A percentile compares a stretch with the other conserved stretches of the same genome.
Evolutionary conservation across 2,888 invertebrate genomes (phyloP).

Genomic region (Oscheius sp.): DNA sequence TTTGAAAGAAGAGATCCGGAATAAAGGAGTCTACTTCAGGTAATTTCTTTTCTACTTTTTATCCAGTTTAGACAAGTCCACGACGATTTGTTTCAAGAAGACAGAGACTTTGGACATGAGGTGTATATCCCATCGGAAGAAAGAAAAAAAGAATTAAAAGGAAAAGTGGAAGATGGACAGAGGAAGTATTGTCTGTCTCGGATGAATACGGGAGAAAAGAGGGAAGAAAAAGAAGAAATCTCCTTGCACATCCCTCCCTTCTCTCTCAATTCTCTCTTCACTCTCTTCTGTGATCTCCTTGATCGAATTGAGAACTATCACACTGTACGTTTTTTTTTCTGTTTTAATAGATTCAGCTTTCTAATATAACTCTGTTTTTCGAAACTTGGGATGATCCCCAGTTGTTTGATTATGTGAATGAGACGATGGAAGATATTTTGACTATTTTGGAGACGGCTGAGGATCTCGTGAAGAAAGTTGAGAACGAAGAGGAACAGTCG

Average conservation of each 20-base stretch:
- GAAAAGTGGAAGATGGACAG: slow-evolving; percentile 12
- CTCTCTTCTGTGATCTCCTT: slow-evolving; percentile 52
- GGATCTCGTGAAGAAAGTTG: not conserved
- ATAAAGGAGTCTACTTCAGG: slow-evolving; percentile 39
- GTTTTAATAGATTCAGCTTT: not conserved
- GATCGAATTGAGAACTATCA: slow-evolving; percentile 51
- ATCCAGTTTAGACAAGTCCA: slow-evolving; percentile 25
- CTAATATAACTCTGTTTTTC: slow-evolving; percentile 27
- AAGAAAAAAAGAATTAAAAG: not conserved
- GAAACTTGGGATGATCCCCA: slow-evolving; percentile 36
- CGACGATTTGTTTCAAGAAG: slow-evolving; percentile 45
- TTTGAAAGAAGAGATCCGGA: slow-evolving; percentile 40
- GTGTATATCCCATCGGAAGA: not conserved
- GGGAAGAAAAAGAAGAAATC: no score
- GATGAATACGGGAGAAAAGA: no score
- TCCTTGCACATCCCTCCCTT: no score
- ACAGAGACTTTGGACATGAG: slow-evolving; percentile 32
- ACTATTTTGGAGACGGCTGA: slow-evolving; percentile 26
- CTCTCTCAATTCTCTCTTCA: slow-evolving; percentile 29
- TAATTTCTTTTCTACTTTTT: not conserved
- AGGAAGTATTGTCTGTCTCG: no score
- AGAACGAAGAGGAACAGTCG: not conserved
- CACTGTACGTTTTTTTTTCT: slow-evolving; percentile 25
- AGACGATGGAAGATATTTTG: slow-evolving; percentile 25
- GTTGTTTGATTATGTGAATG: slow-evolving; percentile 32